Evolutionary conservation across 2,888 invertebrate species (phyloP), one percentile per base, ranked within the genome.

Genomic region (Scrobipalpa atriplicella): DNA sequence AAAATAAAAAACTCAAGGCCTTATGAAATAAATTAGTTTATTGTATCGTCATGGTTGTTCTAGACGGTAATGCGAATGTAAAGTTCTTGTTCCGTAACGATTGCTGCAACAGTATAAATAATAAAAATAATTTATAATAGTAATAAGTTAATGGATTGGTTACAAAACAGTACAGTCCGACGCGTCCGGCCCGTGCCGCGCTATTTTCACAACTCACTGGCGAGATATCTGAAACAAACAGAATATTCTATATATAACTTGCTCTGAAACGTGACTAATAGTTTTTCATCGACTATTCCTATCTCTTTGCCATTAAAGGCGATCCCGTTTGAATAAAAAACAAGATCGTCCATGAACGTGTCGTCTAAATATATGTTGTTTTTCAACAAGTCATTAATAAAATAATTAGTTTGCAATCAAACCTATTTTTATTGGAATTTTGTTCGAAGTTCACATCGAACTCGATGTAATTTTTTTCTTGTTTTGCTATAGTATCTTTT

Each of bases 1-100:
- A 10, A 67, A 70, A 81, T 80, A 81, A 82, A 82, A 76, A 83
- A 84, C 73, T 69, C 75, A 68, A 73, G 77, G 78, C 74, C 81
- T 86, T 91, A 91, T 87, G 90, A 89, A 91, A 91, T 92, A 92
- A 90, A 92, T 92, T 91, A 92, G 92, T 92, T 92, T 92, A 92
- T 91, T 92, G 87, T 81, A 75, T 81, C 86, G 88, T 85, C 89
- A 83, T 73, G 84, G 90, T 43, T 91, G 86, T 86, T 73, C 72
- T 72, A 76, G 88, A 88, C 87, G 86, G 58, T 66, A 68, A 66
- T 71, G 81, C 79, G 79, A 80, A 80, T 77, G 74, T 75, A 79
- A 74, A 76, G 81, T 84, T 78, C 85, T 80, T 87, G 86, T 88
- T 85, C 84, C 86, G 85, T 88, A 87, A 88, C 86, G 82, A 85